Evolutionary conservation across 2,888 invertebrate species (phyloP).

Genomic region (Sthenelais limicola): DNA sequence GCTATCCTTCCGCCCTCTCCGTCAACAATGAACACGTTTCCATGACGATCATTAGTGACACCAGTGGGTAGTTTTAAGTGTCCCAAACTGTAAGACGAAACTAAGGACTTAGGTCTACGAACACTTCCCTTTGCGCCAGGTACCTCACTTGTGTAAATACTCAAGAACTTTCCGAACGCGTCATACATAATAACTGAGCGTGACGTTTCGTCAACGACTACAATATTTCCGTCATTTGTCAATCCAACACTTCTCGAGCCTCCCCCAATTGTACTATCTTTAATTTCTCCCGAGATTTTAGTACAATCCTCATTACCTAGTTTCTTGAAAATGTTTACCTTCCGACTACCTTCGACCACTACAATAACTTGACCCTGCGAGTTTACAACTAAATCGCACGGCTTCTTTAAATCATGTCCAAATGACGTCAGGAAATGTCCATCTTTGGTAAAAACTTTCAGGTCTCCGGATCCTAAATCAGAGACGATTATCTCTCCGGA

Average conservation of each 20-base stretch:
- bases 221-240: neutral
- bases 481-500: constrained; percentile 19
- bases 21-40: constrained; percentile 23
- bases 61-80: constrained; percentile 18
- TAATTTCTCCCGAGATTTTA: neutral
- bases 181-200: constrained; percentile 15
- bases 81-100: constrained; percentile 20
- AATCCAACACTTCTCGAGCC: constrained; percentile 5
- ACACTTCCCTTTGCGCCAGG: constrained; percentile 7
- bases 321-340: constrained; percentile 6
- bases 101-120: constrained; percentile 15
- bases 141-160: constrained; percentile 20
- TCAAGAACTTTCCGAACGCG: neutral
- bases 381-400: constrained; percentile 12
- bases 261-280: neutral
- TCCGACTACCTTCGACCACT: neutral
- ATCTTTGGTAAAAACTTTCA: constrained; percentile 25
- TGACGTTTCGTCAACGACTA: neutral
- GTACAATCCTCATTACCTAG: neutral
- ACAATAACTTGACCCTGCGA: constrained; percentile 24
- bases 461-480: constrained; percentile 8
- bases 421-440: constrained; percentile 13
- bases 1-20: neutral
- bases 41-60: constrained; percentile 19
- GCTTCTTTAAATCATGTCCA: constrained; percentile 9